Percentiles rank a stretch among this genome's conserved stretches.
Conservation (phyloP, 1,140 invertebrate species). For the Dinothrombium tinctorium region DNA sequence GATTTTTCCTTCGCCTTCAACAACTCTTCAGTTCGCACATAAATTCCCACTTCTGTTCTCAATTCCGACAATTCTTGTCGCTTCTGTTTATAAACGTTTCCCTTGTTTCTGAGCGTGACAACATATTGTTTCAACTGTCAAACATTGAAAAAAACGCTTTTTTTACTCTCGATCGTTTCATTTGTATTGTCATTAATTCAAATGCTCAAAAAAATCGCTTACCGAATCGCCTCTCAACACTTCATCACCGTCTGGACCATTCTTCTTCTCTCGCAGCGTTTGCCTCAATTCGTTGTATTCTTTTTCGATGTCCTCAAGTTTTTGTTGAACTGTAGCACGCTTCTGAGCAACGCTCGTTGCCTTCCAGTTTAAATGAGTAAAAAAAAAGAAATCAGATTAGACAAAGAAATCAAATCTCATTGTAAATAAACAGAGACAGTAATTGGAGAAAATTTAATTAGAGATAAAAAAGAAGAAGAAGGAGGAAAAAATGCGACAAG, state of each 20-base stretch:
- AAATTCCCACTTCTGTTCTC: slow-evolving; percentile 38
- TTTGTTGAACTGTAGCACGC: slow-evolving; percentile 38
- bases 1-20: slow-evolving; percentile 21
- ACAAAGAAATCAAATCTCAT: too few species aligned
- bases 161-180: too few species aligned
- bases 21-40: slow-evolving; percentile 36
- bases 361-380: slow-evolving; percentile 10
- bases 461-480: not conserved
- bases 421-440: not conserved
- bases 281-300: slow-evolving; percentile 43
- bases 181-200: too few species aligned
- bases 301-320: slow-evolving; percentile 44
- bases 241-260: slow-evolving; percentile 26
- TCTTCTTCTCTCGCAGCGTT: slow-evolving; percentile 28
- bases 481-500: not conserved
- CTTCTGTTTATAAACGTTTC: slow-evolving; percentile 50
- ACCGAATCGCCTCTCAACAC: slow-evolving; percentile 47
- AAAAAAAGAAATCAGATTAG: too few species aligned
- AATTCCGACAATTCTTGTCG: slow-evolving; percentile 41
- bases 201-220: slow-evolving; percentile 10
- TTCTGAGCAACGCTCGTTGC: slow-evolving; percentile 49
- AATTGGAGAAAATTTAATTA: not conserved
- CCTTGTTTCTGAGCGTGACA: slow-evolving; percentile 45
- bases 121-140: slow-evolving; percentile 48
- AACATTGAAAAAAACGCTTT: not conserved